Percentiles rank a stretch among this genome's conserved stretches.
Evolutionary conservation across 2,888 invertebrate genomes (phyloP).

Genomic region (Leucophenga montana): DNA sequence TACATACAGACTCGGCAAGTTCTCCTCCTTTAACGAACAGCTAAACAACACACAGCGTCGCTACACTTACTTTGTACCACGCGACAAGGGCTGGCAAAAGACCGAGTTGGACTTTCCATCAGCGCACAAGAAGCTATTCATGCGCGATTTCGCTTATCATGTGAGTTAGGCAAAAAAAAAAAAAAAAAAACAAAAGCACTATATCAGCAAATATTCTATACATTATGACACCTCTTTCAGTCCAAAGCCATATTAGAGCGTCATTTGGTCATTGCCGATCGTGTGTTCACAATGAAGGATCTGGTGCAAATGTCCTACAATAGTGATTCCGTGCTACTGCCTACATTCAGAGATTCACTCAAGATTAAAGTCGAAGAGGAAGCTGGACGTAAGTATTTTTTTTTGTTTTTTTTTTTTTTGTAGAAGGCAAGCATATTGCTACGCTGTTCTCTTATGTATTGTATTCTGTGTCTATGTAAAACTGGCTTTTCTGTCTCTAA

Average conservation of each 20-base stretch:
- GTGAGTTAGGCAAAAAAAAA: slow-evolving; percentile 74
- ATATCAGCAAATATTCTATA: background rate
- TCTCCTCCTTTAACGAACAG: slow-evolving; percentile 84
- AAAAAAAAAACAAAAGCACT: too few species aligned
- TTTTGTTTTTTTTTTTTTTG: slow-evolving; percentile 70
- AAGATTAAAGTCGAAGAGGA: slow-evolving; percentile 83
- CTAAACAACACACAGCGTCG: slow-evolving; percentile 83
- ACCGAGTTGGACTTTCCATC: slow-evolving; percentile 84
- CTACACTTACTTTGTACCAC: slow-evolving; percentile 93
- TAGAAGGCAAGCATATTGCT: slow-evolving; percentile 44
- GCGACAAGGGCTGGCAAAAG: slow-evolving; percentile 90
- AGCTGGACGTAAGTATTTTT: slow-evolving; percentile 80
- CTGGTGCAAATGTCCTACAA: slow-evolving; percentile 73
- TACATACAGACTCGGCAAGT: slow-evolving; percentile 83
- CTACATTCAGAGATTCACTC: slow-evolving; percentile 82
- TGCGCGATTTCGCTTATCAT: slow-evolving; percentile 85
- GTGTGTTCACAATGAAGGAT: slow-evolving; percentile 86
- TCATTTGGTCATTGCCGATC: slow-evolving; percentile 87
- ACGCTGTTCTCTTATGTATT: slow-evolving; percentile 34
- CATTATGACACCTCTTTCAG: slow-evolving; percentile 74
- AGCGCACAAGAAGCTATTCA: slow-evolving; percentile 87
- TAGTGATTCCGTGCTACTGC: slow-evolving; percentile 79
- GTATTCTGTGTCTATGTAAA: slow-evolving; percentile 36
- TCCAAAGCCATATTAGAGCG: slow-evolving; percentile 88
- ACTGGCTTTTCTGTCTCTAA: slow-evolving; percentile 36